These are phyloP conservation scores for Caenorhabditis japonica DNA, from an alignment of 2,888 invertebrate genomes.

Conservation along the genomic window DNA sequence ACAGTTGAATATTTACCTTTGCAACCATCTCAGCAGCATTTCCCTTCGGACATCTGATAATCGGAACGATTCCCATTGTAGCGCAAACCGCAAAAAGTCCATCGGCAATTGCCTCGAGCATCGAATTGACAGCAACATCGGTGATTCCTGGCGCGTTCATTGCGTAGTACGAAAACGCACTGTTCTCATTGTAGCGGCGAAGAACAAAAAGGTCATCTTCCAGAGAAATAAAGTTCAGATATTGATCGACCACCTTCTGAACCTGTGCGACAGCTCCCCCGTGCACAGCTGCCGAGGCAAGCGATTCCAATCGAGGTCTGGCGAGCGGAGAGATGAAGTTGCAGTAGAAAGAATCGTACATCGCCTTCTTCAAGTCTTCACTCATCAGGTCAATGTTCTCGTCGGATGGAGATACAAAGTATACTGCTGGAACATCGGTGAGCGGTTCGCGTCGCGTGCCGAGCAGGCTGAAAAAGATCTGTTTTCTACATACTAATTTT, in stretches of 20 bases:
- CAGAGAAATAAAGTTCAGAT: slow-evolving; percentile 95
- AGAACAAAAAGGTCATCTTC: slow-evolving; percentile 93
- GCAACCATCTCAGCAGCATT: slow-evolving; percentile 99
- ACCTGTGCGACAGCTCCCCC: slow-evolving; percentile 86
- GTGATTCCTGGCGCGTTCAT: slow-evolving; percentile 73
- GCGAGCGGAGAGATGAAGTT: slow-evolving; percentile 91
- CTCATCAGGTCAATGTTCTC: slow-evolving; percentile 94
- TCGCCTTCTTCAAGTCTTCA: slow-evolving; percentile 81
- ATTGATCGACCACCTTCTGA: slow-evolving; percentile 95
- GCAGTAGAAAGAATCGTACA: slow-evolving; percentile 95
- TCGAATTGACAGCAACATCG: slow-evolving; percentile 93
- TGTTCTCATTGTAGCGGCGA: slow-evolving; percentile 90
- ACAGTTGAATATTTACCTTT: slow-evolving; percentile 46
- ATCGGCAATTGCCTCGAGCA: slow-evolving; percentile 94
- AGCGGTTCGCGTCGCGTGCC: slow-evolving; percentile 83
- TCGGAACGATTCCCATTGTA: slow-evolving; percentile 92
- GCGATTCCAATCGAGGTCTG: slow-evolving; percentile 89
- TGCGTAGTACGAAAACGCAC: slow-evolving; percentile 85
- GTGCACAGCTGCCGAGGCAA: slow-evolving; percentile 92
- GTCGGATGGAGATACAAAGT: slow-evolving; percentile 95
- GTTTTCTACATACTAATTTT: background rate
- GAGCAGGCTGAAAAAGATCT: slow-evolving; percentile 68
- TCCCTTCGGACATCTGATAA: slow-evolving; percentile 91
- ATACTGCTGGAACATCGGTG: slow-evolving; percentile 97
- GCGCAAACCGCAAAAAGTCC: slow-evolving; percentile 97